Evolutionary conservation across 2,113 vertebrate species (phyloP), one percentile per base, ranked within the genome.

Genomic region (Salvelinus namaycush): DNA sequence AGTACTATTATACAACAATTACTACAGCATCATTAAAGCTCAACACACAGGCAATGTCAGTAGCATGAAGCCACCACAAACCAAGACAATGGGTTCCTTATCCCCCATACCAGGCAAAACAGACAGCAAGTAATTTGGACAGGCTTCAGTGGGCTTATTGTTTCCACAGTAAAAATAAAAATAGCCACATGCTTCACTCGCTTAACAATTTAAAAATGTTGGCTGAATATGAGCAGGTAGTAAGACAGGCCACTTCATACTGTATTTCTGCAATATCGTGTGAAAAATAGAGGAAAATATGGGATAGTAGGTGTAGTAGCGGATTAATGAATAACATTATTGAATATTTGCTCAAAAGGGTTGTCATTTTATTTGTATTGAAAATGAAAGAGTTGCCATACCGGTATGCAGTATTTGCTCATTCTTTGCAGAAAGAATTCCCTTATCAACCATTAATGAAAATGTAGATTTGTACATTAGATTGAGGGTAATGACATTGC

Each of bases 1-100:
- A 72, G 74, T 73, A 78, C 82, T 76, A 81, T 86, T 80, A 86
- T 67, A 79, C 79, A 75, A 82, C 78, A 83, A 84, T 80, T 81
- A 83, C 73, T 77, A 81, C 66, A 75, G 49, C 24, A 73, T 76
- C 78, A 83, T 78, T 70, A 70, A 72, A 70, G 70, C 62, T 6
- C 65, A 31, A 75, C 81, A 78, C 81, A 51, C 66, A 73, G 29
- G 34, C 54, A 57, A 20, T 5, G 18, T 20, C 16, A 57, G 54
- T 57, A 57, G 20, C 13, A 57, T 57, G 20, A 57, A 57, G 4
- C 39, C 54, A 57, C 20, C 54, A 18, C 54, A 20, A 57, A 57
- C 54, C 54, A 57, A 57, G 16, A 57, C 18, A 20, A 57, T 57
- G 18, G 54, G 14, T 57, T 57, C 54, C 54, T 57, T 57, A 57